Conservation (phyloP, 1,140 invertebrate species). For the Drosophila funebris region DNA sequence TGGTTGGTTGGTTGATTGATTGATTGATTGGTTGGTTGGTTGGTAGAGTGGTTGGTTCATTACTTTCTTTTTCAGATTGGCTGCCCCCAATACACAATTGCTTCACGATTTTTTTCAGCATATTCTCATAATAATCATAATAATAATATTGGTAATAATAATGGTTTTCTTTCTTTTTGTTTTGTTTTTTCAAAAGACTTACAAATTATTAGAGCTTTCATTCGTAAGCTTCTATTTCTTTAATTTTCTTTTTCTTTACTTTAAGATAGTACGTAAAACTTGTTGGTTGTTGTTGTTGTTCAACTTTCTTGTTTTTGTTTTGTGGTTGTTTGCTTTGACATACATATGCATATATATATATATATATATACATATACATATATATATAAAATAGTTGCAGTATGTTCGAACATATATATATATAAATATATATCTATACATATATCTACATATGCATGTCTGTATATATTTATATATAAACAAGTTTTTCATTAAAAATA, state of each 20-base stretch:
- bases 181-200: conserved; percentile 58
- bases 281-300: conserved; percentile 44
- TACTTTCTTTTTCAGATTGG: conserved; percentile 79
- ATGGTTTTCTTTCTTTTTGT: conserved; percentile 50
- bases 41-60: conserved; percentile 56
- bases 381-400: neutral
- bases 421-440: conserved; percentile 7
- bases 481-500: conserved; percentile 66
- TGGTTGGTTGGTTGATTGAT: conserved; percentile 32
- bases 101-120: conserved; percentile 84
- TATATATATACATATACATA: neutral
- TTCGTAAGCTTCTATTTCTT: conserved; percentile 38
- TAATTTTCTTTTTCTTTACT: conserved; percentile 41
- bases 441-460: conserved; percentile 6
- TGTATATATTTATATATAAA: conserved; percentile 22
- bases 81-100: conserved; percentile 84
- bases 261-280: conserved; percentile 58
- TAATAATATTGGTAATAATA: conserved; percentile 71
- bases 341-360: conserved; percentile 7
- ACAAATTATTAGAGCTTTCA: conserved; percentile 55
- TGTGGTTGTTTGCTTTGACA: conserved; percentile 19
- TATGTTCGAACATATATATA: conserved; percentile 13
- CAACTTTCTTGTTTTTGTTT: conserved; percentile 35
- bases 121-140: conserved; percentile 77
- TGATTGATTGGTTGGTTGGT: conserved; percentile 51